phyloP scores from a whole-genome alignment of 2,113 vertebrate genomes.

The Nansenia antarctica region DNA sequence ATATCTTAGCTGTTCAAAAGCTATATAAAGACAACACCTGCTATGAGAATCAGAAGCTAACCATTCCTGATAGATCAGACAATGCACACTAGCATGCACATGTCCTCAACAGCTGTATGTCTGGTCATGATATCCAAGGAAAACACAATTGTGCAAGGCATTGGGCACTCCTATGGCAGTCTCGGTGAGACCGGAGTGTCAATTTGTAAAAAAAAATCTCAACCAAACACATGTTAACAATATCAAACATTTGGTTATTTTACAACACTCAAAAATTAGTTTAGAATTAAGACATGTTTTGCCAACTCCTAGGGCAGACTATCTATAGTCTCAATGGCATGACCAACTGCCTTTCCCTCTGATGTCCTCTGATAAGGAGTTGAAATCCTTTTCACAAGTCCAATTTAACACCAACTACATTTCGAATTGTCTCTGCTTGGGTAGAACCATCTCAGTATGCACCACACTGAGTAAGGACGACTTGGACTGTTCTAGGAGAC shows the following conservation, averaged over 20 bases:
- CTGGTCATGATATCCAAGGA: neutral
- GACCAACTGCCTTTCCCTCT: neutral
- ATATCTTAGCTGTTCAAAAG: conserved; percentile 7
- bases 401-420: neutral
- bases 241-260: neutral
- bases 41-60: neutral
- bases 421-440: neutral
- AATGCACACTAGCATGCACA: neutral
- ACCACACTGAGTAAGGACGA: neutral
- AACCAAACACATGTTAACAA: neutral
- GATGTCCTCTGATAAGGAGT: neutral
- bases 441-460: neutral
- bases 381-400: neutral
- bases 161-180: neutral
- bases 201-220: neutral
- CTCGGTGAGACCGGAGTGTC: neutral
- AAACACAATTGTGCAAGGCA: neutral
- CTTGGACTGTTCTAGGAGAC: neutral
- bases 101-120: neutral
- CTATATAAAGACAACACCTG: conserved; percentile 12
- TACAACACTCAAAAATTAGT: neutral
- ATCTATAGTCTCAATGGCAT: neutral
- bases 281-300: neutral
- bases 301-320: too few relatives aligned
- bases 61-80: neutral